A percentile compares a stretch with the other conserved stretches of the same genome.
Conservation (phyloP, 2,113 vertebrate species). For the Triplophysa tibetana region DNA sequence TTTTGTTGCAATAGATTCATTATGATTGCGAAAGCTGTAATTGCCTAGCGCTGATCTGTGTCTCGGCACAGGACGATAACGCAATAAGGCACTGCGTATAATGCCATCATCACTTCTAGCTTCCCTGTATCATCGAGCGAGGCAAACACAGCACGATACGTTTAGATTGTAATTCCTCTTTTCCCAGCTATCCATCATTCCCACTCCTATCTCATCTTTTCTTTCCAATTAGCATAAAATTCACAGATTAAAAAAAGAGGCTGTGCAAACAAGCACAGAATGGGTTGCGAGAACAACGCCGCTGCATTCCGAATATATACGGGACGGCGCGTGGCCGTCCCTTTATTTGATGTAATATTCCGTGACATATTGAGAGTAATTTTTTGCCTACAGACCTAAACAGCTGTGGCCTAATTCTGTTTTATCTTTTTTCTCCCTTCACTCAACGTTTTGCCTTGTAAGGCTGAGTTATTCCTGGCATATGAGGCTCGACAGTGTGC, state of each 20-base stretch:
- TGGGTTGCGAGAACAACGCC: conserved; percentile 44
- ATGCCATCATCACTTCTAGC: conserved; percentile 43
- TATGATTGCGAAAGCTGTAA: background rate
- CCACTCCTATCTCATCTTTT: conserved; percentile 41
- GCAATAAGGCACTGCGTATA: conserved; percentile 22
- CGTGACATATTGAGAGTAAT: conserved; percentile 87
- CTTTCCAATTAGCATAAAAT: conserved; percentile 62
- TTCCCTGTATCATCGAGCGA: conserved; percentile 53
- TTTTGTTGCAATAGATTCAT: background rate
- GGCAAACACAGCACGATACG: conserved; percentile 37
- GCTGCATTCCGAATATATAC: conserved; percentile 44
- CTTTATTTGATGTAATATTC: conserved; percentile 81
- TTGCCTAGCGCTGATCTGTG: conserved; percentile 5
- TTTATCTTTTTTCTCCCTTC: conserved; percentile 67
- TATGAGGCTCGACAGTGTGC: conserved; percentile 70
- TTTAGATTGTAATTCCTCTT: conserved; percentile 65
- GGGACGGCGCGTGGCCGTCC: conserved; percentile 61
- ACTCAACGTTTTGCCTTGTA: conserved; percentile 80
- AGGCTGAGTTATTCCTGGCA: conserved; percentile 76
- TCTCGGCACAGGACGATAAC: background rate
- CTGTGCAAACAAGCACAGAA: conserved; percentile 38
- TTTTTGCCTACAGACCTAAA: conserved; percentile 85
- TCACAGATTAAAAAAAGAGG: conserved; percentile 46
- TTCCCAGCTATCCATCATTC: conserved; percentile 58
- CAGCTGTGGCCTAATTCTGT: conserved; percentile 88